phyloP scores from a whole-genome alignment of 2,888 invertebrate genomes.

The Thelaira solivaga region DNA sequence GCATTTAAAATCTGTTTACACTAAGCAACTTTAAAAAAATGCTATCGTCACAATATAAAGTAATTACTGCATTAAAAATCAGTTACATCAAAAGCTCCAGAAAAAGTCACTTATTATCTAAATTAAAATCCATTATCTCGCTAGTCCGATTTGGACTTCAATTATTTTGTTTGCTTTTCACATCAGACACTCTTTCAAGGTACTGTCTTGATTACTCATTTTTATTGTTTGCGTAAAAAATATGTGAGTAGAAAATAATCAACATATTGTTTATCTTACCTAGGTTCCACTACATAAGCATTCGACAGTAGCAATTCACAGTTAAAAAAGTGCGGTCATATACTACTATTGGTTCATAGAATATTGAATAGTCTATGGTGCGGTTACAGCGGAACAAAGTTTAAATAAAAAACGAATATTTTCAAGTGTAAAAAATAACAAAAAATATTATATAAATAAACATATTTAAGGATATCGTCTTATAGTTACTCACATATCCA shows the following conservation, averaged over 20 bases:
- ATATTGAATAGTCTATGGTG: no score
- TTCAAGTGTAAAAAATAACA: neutral
- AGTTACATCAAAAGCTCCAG: no score
- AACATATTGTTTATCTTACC: slow-evolving; percentile 43
- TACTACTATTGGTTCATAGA: no score
- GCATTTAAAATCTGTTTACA: no score
- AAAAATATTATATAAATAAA: neutral
- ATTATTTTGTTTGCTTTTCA: neutral
- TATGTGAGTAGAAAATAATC: slow-evolving; percentile 36
- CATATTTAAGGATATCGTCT: neutral
- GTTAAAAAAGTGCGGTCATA: slow-evolving; percentile 53
- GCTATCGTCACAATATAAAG: no score
- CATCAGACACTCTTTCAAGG: slow-evolving; percentile 3
- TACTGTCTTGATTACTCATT: slow-evolving; percentile 24
- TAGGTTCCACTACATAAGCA: slow-evolving; percentile 28
- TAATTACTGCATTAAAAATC: no score
- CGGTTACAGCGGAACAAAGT: slow-evolving; percentile 35
- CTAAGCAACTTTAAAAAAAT: no score
- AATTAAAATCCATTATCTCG: no score
- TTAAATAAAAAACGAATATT: slow-evolving; percentile 33
- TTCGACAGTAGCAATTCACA: slow-evolving; percentile 52
- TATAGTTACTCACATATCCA: neutral
- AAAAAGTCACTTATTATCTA: no score
- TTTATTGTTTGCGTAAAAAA: slow-evolving; percentile 39
- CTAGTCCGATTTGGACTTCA: neutral